A percentile compares a stretch with the other conserved stretches of the same genome.
Evolutionary conservation across 2,113 vertebrate species (phyloP).

Genomic region (Hippocampus guttulatus): DNA sequence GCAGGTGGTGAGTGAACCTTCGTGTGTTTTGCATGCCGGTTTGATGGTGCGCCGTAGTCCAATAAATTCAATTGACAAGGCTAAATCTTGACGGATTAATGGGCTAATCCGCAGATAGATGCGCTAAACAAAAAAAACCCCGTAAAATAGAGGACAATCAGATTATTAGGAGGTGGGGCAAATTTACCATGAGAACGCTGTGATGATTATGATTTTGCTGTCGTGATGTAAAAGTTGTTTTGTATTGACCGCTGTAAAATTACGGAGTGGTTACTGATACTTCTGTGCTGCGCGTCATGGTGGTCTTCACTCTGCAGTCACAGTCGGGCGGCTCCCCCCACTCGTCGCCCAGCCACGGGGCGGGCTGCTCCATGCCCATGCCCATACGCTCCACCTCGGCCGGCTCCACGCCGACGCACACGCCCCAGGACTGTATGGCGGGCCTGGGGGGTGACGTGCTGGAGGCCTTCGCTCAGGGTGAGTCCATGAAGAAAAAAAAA

Average conservation of each 20-base stretch:
- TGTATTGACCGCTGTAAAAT: no score
- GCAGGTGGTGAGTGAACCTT: constrained; percentile 86
- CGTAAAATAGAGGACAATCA: no score
- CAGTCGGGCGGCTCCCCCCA: constrained; percentile 85
- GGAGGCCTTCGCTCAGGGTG: constrained; percentile 89
- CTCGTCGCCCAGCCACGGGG: constrained; percentile 84
- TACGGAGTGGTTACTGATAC: no score
- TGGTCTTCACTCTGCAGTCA: constrained; percentile 63
- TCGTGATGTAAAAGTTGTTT: no score
- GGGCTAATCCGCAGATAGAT: no score
- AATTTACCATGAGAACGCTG: no score
- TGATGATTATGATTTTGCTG: no score
- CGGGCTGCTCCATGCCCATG: constrained; percentile 83
- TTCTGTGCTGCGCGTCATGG: not conserved
- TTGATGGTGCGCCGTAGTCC: no score
- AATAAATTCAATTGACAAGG: no score
- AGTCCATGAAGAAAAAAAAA: constrained; percentile 21
- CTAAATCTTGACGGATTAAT: no score
- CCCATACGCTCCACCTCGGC: constrained; percentile 85
- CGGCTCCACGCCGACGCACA: constrained; percentile 86
- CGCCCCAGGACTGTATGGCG: constrained; percentile 79
- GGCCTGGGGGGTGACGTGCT: constrained; percentile 83
- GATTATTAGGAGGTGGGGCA: no score
- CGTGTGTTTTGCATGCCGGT: not conserved
- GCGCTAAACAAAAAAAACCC: no score